A percentile compares a stretch with the other conserved stretches of the same genome.
These are phyloP conservation scores for Horisme vitalbata DNA, from an alignment of 2,888 invertebrate species.

Conservation along the genomic window DNA sequence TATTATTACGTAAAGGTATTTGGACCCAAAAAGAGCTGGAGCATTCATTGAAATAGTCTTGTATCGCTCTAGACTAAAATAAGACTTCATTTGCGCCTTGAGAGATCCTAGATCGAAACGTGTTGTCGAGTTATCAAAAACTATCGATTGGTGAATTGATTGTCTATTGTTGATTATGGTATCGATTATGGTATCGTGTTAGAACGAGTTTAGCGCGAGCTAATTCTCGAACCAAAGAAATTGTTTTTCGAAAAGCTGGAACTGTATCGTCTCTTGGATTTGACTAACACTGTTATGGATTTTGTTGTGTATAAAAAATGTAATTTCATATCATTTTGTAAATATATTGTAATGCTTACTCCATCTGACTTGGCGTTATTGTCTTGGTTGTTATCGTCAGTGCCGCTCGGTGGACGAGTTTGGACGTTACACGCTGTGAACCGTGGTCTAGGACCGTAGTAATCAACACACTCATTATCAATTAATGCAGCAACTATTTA, in stretches of 20 bases:
- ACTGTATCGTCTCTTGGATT: slow-evolving; percentile 14
- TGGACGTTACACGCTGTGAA: background rate
- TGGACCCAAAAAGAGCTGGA: too few species aligned
- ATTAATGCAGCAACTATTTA: too few species aligned
- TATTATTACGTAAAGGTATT: too few species aligned
- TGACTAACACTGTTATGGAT: slow-evolving; percentile 19
- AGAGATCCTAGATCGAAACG: too few species aligned
- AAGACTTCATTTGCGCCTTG: too few species aligned
- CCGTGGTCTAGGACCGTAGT: too few species aligned
- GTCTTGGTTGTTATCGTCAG: slow-evolving; percentile 17
- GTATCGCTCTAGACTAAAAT: too few species aligned
- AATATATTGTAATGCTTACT: slow-evolving; percentile 45
- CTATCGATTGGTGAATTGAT: too few species aligned
- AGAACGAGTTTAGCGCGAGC: slow-evolving; percentile 11
- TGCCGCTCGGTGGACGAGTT: slow-evolving; percentile 20
- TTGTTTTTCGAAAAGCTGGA: slow-evolving; percentile 31
- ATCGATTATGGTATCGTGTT: slow-evolving; percentile 4
- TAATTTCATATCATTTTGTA: slow-evolving; percentile 51
- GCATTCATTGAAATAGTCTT: too few species aligned
- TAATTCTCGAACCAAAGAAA: slow-evolving; percentile 33
- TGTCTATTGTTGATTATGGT: background rate
- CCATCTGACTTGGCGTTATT: slow-evolving; percentile 49
- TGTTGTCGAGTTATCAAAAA: too few species aligned
- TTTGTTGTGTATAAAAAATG: slow-evolving; percentile 38
- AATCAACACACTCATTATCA: too few species aligned